Evolutionary conservation across 2,113 vertebrate species (phyloP), one percentile per base, ranked within the genome.

Genomic region (Catharus fuscescens): DNA sequence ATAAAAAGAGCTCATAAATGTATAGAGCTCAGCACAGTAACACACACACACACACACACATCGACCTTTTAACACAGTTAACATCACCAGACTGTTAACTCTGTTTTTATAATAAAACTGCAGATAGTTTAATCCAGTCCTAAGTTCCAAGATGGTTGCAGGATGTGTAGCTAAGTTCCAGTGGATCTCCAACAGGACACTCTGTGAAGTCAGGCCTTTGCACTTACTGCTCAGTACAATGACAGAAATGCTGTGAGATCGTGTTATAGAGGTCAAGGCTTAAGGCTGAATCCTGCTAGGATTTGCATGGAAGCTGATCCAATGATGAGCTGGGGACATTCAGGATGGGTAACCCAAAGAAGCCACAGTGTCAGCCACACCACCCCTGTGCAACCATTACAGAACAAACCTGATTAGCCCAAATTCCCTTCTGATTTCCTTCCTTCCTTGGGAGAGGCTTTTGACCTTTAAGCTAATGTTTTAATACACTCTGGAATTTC

Each of bases 1-100:
- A 96, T 92, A 96, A 97, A 92, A 96, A 96, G 93, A 87, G 65
- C 86, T 93, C 82, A 94, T 88, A 96, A 96, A 94, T 44, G 50
- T 5, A 81, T 67, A 74, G 78, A 85, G 84, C 57, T 57, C 7
- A 31, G 82, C 72, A n/a, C 21, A 76, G 50, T 34, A 73, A 77
- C 53, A 76, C 86, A 88, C 50, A 81, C 80, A 47, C 24, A 65
- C 40, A 44, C 24, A 88, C 24, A 88, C 80, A 47, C 24, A 65
- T 36, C 34, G 1, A 29, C 54, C 79, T 86, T 86, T 93, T 90
- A 59, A 34, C 56, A 48, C 38, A 72, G 70, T 80, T n/a, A 38
- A 48, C 59, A 90, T 77, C 69, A 71, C 18, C 11, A 4, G 40
- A 65, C 12, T 47, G 73, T 45, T 34, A 73, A 91, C 82, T 88